A percentile compares a stretch with the other conserved stretches of the same genome.
phyloP scores from a whole-genome alignment of 2,888 invertebrate genomes.

The Cantharis flavilabris region DNA sequence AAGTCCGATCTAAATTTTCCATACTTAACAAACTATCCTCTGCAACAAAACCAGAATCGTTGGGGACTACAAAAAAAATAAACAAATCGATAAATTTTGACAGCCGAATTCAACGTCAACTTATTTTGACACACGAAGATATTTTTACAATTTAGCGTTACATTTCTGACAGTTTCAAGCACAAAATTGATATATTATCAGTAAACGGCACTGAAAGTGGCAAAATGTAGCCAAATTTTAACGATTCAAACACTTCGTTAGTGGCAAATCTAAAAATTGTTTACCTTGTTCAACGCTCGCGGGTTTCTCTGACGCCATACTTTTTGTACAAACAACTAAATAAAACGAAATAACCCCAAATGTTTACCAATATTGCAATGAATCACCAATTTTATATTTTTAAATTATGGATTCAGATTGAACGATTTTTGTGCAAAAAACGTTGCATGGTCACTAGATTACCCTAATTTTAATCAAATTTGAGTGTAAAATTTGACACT shows the following conservation, averaged over 20 bases:
- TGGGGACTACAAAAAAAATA: slow-evolving; percentile 32
- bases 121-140: slow-evolving; percentile 15
- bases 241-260: background rate
- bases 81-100: slow-evolving; percentile 31
- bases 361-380: background rate
- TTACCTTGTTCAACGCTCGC: slow-evolving; percentile 66
- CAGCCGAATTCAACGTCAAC: slow-evolving; percentile 21
- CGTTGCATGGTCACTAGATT: background rate
- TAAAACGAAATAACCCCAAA: slow-evolving; percentile 1
- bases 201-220: background rate
- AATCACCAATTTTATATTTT: background rate
- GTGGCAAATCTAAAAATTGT: slow-evolving; percentile 35
- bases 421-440: background rate
- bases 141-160: background rate
- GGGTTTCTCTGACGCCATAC: slow-evolving; percentile 73
- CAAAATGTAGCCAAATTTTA: background rate
- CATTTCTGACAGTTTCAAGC: background rate
- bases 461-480: background rate
- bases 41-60: slow-evolving; percentile 43
- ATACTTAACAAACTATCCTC: slow-evolving; percentile 83
- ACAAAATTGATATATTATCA: background rate
- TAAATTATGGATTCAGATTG: background rate
- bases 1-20: slow-evolving; percentile 91
- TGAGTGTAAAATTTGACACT: background rate
- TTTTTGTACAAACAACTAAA: slow-evolving; percentile 47